phyloP scores from a whole-genome alignment of 2,888 invertebrate genomes.

The Diplazon laetatorius region DNA sequence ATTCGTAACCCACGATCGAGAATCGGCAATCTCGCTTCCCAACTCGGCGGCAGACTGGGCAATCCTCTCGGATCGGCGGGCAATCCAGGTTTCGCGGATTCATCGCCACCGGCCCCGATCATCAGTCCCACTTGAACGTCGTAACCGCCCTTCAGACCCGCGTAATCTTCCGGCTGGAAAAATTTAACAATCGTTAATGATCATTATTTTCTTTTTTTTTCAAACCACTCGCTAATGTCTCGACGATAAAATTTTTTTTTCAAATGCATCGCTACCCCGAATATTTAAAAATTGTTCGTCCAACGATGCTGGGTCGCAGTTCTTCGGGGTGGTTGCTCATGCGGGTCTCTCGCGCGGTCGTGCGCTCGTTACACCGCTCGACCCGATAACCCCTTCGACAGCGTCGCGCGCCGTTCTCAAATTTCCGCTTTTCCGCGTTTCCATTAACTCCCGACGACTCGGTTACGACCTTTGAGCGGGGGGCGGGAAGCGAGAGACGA shows the following conservation, averaged over 20 bases:
- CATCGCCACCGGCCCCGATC: conserved; percentile 75
- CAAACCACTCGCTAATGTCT: too few species aligned
- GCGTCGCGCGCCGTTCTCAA: conserved; percentile 42
- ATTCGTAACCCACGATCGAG: conserved; percentile 87
- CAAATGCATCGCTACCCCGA: too few species aligned
- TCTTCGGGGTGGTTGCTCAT: too few species aligned
- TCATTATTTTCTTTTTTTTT: too few species aligned
- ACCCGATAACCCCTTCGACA: too few species aligned
- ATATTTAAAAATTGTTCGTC: too few species aligned
- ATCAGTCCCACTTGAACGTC: conserved; percentile 80
- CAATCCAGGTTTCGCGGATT: conserved; percentile 72
- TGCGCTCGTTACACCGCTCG: too few species aligned
- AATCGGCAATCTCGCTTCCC: conserved; percentile 83
- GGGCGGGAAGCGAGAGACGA: too few species aligned
- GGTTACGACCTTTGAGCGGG: conserved; percentile 35
- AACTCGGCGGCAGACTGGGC: conserved; percentile 78
- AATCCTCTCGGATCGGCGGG: conserved; percentile 78
- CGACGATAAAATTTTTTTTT: conserved; percentile 16
- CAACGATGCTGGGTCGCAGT: too few species aligned
- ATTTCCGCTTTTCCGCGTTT: conserved; percentile 59
- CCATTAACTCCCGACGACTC: conserved; percentile 53
- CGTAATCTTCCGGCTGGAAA: conserved; percentile 82
- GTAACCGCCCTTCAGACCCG: conserved; percentile 81
- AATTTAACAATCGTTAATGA: too few species aligned
- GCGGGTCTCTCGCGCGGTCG: too few species aligned